Conservation (phyloP, 64 coral and sea anemone genomes). For the Montipora capricornis region DNA sequence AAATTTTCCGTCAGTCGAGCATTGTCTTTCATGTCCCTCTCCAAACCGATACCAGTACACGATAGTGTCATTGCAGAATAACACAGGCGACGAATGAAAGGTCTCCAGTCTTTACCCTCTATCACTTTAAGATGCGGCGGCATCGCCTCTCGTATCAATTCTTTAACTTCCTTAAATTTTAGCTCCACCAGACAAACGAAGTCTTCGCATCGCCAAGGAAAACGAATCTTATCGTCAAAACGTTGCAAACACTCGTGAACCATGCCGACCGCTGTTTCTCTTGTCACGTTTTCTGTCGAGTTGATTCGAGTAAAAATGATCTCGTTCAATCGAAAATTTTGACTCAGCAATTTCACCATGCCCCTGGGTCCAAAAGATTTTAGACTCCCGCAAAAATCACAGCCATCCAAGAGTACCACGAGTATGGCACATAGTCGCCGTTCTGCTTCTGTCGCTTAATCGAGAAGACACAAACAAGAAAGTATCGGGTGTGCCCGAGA, state of each 20-base stretch:
- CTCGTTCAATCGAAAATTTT: background rate
- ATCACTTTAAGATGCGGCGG: background rate
- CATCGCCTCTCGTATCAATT: background rate
- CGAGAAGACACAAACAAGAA: background rate
- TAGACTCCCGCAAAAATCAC: background rate
- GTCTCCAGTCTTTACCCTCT: background rate
- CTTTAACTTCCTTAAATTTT: background rate
- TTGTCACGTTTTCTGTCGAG: background rate
- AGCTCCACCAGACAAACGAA: background rate
- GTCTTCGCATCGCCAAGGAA: background rate
- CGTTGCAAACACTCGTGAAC: background rate
- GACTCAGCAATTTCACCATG: background rate
- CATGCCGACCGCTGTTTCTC: background rate
- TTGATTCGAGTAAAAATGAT: background rate
- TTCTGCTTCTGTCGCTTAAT: too few relatives aligned
- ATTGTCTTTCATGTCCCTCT: background rate
- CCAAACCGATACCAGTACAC: background rate
- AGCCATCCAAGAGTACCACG: background rate
- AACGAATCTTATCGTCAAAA: background rate
- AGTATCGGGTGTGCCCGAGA: background rate
- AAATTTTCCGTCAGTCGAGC: background rate
- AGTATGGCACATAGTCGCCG: background rate
- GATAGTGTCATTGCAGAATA: background rate
- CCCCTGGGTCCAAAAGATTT: background rate
- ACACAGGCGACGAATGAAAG: background rate